phyloP scores from a whole-genome alignment of 2,888 invertebrate species.

The Dryocosmus kuriphilus region DNA sequence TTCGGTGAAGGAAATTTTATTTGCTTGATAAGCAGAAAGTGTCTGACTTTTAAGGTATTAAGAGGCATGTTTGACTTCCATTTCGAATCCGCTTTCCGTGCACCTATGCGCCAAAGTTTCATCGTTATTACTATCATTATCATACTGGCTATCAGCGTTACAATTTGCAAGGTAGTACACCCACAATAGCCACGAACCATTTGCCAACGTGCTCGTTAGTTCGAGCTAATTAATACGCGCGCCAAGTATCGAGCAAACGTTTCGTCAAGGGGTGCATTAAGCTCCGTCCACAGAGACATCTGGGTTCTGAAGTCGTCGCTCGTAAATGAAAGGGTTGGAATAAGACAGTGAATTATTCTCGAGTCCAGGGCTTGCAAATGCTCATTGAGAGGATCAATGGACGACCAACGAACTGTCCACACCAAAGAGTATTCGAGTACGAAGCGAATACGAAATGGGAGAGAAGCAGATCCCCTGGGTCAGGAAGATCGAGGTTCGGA shows the following conservation, averaged over 20 bases:
- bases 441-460: slow-evolving; percentile 70
- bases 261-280: slow-evolving; percentile 44
- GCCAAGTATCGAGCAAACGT: slow-evolving; percentile 62
- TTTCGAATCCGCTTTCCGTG: slow-evolving; percentile 35
- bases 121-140: slow-evolving; percentile 59
- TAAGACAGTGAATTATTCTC: slow-evolving; percentile 47
- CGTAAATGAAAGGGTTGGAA: slow-evolving; percentile 22
- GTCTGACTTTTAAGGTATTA: slow-evolving; percentile 22
- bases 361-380: slow-evolving; percentile 42
- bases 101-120: slow-evolving; percentile 46
- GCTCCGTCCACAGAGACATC: slow-evolving; percentile 46
- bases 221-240: slow-evolving; percentile 65
- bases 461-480: slow-evolving; percentile 60
- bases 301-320: slow-evolving; percentile 9
- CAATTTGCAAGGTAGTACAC: slow-evolving; percentile 60
- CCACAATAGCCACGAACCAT: slow-evolving; percentile 63
- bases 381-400: slow-evolving; percentile 45
- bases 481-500: slow-evolving; percentile 49
- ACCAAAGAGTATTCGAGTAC: slow-evolving; percentile 43
- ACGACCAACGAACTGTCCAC: slow-evolving; percentile 56
- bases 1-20: neutral
- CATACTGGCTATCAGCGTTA: slow-evolving; percentile 63
- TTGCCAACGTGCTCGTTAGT: slow-evolving; percentile 64
- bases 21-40: neutral
- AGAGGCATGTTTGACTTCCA: slow-evolving; percentile 38